Conservation (phyloP, 2,888 invertebrate species). For the Tinea pellionella region DNA sequence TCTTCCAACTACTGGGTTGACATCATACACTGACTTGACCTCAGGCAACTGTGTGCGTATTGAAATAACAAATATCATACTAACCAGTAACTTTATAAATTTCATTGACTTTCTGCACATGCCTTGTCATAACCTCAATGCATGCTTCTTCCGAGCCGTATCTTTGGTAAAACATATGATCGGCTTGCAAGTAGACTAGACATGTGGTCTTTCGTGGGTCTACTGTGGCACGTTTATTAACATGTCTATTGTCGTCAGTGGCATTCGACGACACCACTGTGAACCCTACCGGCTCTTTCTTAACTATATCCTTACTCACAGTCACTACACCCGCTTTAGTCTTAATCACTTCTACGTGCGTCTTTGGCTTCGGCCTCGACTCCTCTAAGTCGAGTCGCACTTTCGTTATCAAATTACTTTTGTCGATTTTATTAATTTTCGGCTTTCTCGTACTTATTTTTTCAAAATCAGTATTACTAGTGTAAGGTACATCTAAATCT, state of each 20-base stretch:
- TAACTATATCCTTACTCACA: slow-evolving; percentile 72
- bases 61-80: slow-evolving; percentile 23
- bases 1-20: no score
- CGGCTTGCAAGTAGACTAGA: slow-evolving; percentile 94
- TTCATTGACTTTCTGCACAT: slow-evolving; percentile 92
- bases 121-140: slow-evolving; percentile 94
- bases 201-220: slow-evolving; percentile 93
- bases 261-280: slow-evolving; percentile 52
- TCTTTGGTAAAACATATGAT: slow-evolving; percentile 95
- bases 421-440: slow-evolving; percentile 59
- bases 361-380: slow-evolving; percentile 74
- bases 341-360: slow-evolving; percentile 75
- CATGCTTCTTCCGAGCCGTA: slow-evolving; percentile 95
- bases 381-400: slow-evolving; percentile 63
- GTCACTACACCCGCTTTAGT: slow-evolving; percentile 74
- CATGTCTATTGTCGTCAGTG: slow-evolving; percentile 69
- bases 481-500: slow-evolving; percentile 74
- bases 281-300: slow-evolving; percentile 66
- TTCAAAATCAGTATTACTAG: slow-evolving; percentile 70
- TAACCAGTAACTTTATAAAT: slow-evolving; percentile 87
- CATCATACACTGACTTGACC: no score
- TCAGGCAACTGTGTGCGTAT: no score
- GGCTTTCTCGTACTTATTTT: slow-evolving; percentile 59
- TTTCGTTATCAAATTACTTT: slow-evolving; percentile 64
- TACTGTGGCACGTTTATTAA: slow-evolving; percentile 76